Percentiles rank a stretch among this genome's conserved stretches.
Evolutionary conservation across 2,113 vertebrate species (phyloP).

Genomic region (Vireo altiloquus): DNA sequence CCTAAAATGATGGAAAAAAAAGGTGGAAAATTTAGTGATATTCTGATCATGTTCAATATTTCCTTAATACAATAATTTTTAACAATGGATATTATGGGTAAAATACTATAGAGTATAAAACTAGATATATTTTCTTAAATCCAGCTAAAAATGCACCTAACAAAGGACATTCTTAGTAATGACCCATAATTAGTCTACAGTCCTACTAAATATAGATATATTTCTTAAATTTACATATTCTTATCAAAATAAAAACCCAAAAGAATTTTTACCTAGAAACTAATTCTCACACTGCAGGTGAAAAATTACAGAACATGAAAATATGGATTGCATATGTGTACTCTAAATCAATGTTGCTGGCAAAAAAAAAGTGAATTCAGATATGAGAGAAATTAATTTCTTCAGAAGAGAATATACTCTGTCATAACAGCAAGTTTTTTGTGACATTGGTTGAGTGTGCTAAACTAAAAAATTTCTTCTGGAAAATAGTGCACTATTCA

Average conservation of each 20-base stretch:
- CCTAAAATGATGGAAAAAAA: slow-evolving; percentile 19
- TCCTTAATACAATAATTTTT: not conserved
- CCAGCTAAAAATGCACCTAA: not conserved
- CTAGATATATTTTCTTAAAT: not conserved
- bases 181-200: not conserved
- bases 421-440: not conserved
- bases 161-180: not conserved
- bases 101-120: not conserved
- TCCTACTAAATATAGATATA: not conserved
- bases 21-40: not conserved
- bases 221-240: not conserved
- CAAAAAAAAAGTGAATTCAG: not conserved
- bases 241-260: not conserved
- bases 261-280: not conserved
- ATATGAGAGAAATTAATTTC: not conserved
- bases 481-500: not conserved
- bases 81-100: not conserved
- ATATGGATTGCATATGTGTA: not conserved
- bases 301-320: not conserved
- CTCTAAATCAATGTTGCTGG: not conserved
- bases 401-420: not conserved
- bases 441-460: not conserved
- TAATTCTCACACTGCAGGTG: not conserved
- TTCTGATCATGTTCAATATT: not conserved
- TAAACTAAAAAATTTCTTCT: not conserved